Evolutionary conservation across 1,140 invertebrate genomes (phyloP), one percentile per base, ranked within the genome.

Genomic region (Heterodera schachtii): DNA sequence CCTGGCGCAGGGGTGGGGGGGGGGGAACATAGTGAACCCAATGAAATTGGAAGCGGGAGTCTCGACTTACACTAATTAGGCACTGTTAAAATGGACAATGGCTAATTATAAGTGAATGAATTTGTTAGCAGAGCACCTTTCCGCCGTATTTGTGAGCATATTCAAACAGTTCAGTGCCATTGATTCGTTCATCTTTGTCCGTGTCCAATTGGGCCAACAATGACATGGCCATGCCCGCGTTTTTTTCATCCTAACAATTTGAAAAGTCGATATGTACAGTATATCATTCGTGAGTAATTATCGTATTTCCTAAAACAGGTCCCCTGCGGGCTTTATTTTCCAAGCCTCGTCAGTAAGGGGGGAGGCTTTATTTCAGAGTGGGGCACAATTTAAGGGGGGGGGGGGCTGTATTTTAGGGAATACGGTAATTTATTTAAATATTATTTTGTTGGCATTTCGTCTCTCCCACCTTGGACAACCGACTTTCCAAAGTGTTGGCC

Each of bases 191-290:
- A 52, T 81, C 80, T 16, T 70, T 41, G 60, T 81, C 46, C 47
- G 64, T 57, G 70, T 81, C 80, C 60, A 81, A 21, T 70, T 52
- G 70, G 11, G 75, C 67, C 71, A 82, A 80, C 52, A 82, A 44
- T 43, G 81, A 82, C 73, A 82, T 67, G 19, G 81, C 76, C 7
- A 82, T 41, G 7, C 76, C 81, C 16, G 64, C 3, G 46, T 69
- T 69, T 73, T 82, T 66, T 13, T 9, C 67, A 31, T 82, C n/a
- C 81, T 82, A 69, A 71, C 16, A 71, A 43, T 69, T 69, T 71
- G 69, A 71, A 31, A 31, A 31, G n/a, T 31, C 31, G 31, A 41
- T 71, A 64, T 71, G 49, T 52, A 11, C 19, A 71, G 31, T 71
- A 41, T 41, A 71, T 1, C 31, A 0, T 31, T 31, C 31, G 31